A percentile compares a stretch with the other conserved stretches of the same genome.
phyloP scores from a whole-genome alignment of 2,797 vertebrate genomes.

The Graptemys geographica region DNA sequence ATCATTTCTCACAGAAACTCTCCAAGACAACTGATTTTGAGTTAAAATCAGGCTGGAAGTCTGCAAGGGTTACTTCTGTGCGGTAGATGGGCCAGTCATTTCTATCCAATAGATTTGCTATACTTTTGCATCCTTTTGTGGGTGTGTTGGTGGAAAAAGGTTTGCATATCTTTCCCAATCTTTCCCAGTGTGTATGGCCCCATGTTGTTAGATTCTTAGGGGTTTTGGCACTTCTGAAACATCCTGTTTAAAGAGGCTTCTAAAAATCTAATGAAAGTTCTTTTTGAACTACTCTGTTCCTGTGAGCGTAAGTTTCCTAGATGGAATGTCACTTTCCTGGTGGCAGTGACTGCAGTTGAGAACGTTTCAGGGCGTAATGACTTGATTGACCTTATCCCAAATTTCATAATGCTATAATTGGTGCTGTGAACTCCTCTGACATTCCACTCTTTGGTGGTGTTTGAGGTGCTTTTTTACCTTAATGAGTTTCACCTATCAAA shows the following conservation, averaged over 20 bases:
- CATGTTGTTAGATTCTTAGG: fast-evolving
- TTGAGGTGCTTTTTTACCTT: not conserved
- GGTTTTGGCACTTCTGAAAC: not conserved
- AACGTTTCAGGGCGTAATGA: not conserved
- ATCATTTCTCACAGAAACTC: not conserved
- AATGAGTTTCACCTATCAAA: not conserved
- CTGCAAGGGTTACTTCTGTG: not conserved
- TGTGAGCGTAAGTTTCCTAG: not conserved
- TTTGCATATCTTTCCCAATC: not conserved
- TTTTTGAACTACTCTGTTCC: not conserved
- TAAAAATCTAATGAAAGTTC: not conserved
- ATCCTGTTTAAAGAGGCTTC: not conserved
- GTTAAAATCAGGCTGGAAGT: not conserved
- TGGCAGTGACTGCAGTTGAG: not conserved
- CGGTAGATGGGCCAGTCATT: not conserved
- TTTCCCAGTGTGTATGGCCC: not conserved
- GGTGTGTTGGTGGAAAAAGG: not conserved
- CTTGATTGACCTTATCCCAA: not conserved
- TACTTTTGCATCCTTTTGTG: not conserved
- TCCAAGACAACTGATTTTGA: not conserved
- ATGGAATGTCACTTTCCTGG: not conserved
- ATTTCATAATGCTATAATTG: not conserved
- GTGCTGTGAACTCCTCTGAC: not conserved
- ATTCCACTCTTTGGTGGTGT: not conserved
- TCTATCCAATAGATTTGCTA: not conserved